Evolutionary conservation across 2,888 invertebrate species (phyloP).

Genomic region (Cataglyphis cursor): DNA sequence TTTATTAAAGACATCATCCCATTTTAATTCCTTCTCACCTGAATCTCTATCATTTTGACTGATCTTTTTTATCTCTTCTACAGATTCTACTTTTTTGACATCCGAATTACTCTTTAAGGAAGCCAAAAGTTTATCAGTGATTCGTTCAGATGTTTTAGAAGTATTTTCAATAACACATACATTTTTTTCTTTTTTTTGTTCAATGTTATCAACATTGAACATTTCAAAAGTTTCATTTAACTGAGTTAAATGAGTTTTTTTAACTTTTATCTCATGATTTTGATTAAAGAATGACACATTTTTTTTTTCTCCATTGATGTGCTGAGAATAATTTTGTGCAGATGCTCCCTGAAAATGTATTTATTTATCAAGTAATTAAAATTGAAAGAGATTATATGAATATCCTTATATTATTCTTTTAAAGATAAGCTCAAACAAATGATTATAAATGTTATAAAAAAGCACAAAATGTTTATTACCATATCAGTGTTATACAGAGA

Average conservation of each 20-base stretch:
- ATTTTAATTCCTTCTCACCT: background rate
- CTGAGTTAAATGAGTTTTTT: background rate
- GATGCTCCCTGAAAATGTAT: background rate
- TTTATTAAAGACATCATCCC: background rate
- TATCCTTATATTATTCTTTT: background rate
- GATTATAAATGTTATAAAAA: slow-evolving; percentile 6
- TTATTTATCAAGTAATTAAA: background rate
- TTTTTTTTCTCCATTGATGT: background rate
- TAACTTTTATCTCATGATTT: background rate
- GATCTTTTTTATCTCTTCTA: background rate
- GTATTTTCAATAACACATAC: background rate
- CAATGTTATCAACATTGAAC: background rate
- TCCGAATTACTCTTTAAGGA: background rate
- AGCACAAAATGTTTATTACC: slow-evolving; percentile 19
- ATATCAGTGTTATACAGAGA: background rate
- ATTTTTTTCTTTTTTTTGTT: background rate
- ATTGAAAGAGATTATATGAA: background rate
- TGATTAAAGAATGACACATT: background rate
- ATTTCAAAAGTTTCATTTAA: background rate
- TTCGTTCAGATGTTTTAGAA: background rate
- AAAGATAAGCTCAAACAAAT: background rate
- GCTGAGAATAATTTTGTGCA: background rate
- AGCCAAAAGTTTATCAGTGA: background rate
- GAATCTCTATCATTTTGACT: background rate
- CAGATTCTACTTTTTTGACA: background rate